phyloP scores from a whole-genome alignment of 2,888 invertebrate genomes.

The Fragum sueziense region DNA sequence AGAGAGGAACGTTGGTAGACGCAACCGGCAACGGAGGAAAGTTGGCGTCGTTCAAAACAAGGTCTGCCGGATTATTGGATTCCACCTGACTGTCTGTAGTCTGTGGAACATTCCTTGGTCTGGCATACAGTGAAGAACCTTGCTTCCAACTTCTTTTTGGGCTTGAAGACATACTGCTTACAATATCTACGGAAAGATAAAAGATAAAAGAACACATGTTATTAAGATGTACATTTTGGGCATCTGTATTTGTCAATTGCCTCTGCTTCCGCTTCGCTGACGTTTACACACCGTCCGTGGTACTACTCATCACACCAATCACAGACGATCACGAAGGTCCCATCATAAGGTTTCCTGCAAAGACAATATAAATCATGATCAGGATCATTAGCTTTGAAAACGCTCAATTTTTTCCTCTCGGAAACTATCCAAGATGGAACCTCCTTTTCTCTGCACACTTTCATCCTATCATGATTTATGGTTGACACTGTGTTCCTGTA shows the following conservation, averaged over 20 bases:
- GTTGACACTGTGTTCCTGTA: too few species aligned
- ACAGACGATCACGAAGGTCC: too few species aligned
- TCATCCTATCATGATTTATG: not conserved
- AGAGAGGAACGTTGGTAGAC: not conserved
- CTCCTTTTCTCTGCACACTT: not conserved
- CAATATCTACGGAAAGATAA: too few species aligned
- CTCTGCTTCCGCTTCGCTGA: not conserved
- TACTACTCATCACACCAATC: not conserved
- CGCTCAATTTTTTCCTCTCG: not conserved
- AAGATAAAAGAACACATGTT: too few species aligned
- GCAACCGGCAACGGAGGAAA: not conserved
- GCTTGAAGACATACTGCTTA: too few species aligned
- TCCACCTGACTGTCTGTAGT: not conserved
- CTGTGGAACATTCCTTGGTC: not conserved
- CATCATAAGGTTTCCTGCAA: not conserved
- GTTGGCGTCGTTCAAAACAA: not conserved
- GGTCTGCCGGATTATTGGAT: not conserved
- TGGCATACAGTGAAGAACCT: not conserved
- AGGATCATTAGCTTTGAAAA: not conserved
- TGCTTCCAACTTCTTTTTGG: too few species aligned
- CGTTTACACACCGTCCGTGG: not conserved
- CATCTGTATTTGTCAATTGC: not conserved
- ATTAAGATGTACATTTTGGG: too few species aligned
- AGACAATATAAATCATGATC: not conserved
- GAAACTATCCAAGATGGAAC: not conserved